Base-by-base conservation (phyloP, 53 echinoderm and acorn worm genomes). In the Antedon mediterranea region DNA sequence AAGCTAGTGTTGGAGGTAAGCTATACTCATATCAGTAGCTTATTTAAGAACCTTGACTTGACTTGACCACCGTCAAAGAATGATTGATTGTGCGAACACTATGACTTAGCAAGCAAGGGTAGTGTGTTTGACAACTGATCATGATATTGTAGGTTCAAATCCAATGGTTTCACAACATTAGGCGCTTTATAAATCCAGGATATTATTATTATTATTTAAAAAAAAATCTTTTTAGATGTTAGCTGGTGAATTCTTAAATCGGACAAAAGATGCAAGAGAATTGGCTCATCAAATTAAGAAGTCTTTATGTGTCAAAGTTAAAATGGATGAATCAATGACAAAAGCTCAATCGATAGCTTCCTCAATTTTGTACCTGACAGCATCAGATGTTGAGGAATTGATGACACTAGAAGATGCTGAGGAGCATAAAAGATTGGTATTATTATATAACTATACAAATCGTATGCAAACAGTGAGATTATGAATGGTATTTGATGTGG, bases 301-400 rank as follows among this genome's bases (percentile, higher is more conserved):
- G 34, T 76, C 76, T 14, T 57, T 57, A 18, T 23, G 57, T 57
- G 20, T 3, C 1, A 32, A 33, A 76, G 34, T 11, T 5, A 28
- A 76, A 34, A 32, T 76, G n/a, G 77, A 42, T 23, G 80, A 81
- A 44, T 88, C 91, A 4, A 76, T 83, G 82, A 82, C 81, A 8
- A 82, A 88, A 44, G 97, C 87, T 76, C 97, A 92, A 84, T 85
- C 86, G 0, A 85, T 97, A 26, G 97, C 97, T 0, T 91, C 97
- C 5, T 89, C 89, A 29, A 82, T 97, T n/a, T 86, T 97, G 7
- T 81, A 92, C 83, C 79, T 97, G 80, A 97, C 92, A 43, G 92
- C 91, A 31, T 86, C 87, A 4, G 97, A 97, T 71, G 77, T 92
- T 73, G 92, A 92, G 71, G 90, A 86, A 43, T 90, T 97, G 43